Conservation (phyloP, 2,797 vertebrate genomes). For the Eurystomus glaucurus region DNA sequence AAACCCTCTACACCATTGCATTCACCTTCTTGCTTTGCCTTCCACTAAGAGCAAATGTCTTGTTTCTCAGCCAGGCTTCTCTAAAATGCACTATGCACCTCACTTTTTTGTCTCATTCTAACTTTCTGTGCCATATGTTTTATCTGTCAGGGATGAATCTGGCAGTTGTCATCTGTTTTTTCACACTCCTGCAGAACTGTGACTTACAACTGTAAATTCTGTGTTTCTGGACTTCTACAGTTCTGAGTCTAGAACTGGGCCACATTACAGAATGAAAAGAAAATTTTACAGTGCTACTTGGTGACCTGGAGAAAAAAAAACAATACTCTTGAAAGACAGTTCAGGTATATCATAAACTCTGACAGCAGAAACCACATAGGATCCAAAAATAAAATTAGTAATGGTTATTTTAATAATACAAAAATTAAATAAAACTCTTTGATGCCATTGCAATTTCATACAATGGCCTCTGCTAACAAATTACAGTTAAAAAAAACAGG, state of each 20-base stretch:
- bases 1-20: not conserved
- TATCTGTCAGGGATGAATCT: not conserved
- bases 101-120: not conserved
- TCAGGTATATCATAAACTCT: not conserved
- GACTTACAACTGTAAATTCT: not conserved
- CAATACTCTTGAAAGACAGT: not conserved
- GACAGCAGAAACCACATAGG: not conserved
- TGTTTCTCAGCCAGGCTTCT: not conserved
- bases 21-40: not conserved
- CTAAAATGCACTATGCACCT: not conserved
- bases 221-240: not conserved
- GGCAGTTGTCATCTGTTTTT: not conserved
- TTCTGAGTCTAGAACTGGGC: not conserved
- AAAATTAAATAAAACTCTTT: not conserved
- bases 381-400: not conserved
- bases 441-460: not conserved
- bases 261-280: not conserved
- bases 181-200: not conserved
- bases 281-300: not conserved
- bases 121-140: not conserved
- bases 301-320: not conserved
- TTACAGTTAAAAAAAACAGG: not conserved
- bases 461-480: not conserved
- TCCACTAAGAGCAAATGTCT: not conserved
- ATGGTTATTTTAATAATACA: not conserved